Base-by-base conservation (phyloP, 2,113 vertebrate species). In the Anolis carolinensis region DNA sequence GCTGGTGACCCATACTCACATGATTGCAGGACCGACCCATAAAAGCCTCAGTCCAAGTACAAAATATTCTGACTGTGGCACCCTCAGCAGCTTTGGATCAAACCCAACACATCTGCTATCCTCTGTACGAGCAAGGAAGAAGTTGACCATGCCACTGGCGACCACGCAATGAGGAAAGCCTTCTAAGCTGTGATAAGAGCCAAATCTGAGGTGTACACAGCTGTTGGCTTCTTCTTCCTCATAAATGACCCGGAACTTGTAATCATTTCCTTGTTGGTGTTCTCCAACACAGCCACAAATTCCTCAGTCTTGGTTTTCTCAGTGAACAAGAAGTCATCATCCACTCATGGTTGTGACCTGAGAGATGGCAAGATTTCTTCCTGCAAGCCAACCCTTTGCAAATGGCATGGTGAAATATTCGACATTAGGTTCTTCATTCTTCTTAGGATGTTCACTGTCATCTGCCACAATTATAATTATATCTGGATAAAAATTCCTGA, bases 271-370 rank as follows among this genome's bases (percentile, higher is more conserved):
- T 13, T 27, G 10, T 97, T 95, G 0, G 94, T 86, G 0, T 92
- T 94, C 87, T 97, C 96, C 90, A 97, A 90, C 50, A 97, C 93
- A 32, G 96, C 95, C 72, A 97, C 94, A 80, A 97, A 85, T 27
- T 91, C 90, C 92, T 97, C 96, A 3, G 97, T 94, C 76, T 95
- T 96, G 13, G 96, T 97, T 20, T 93, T 36, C 4, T 85, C 30
- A 0, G 81, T 95, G 79, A 97, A 97, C n/a, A 94, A 1, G 74
- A 96, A 97, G 88, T 97, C 97, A 36, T 97, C 97, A 0, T 97
- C 97, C 55, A 97, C 96, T 97, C 97, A 97, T 97, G 44, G 96
- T 97, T 72, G 93, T 96, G 76, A 97, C 96, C 85, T 97, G 96
- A 39, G 97, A 97, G 32, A 97, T 55, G 2, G 95, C 96, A 74